Conservation (phyloP, 2,113 vertebrate species). For the Laterallus jamaicensis region DNA sequence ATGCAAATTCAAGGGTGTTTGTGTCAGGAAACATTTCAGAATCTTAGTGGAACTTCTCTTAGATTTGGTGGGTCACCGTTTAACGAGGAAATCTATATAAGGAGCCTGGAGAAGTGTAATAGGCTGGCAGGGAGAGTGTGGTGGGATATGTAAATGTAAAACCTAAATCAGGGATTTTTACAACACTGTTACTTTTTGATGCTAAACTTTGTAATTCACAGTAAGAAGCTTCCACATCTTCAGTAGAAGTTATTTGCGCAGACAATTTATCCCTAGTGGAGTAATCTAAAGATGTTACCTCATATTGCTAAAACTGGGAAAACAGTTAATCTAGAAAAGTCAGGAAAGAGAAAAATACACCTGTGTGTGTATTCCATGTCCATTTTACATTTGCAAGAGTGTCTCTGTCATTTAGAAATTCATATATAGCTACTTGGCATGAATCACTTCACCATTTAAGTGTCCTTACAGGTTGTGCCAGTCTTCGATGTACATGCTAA, state of each 20-base stretch:
- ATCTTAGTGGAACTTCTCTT: not conserved
- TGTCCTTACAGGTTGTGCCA: not conserved
- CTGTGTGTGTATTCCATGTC: not conserved
- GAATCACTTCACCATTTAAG: not conserved
- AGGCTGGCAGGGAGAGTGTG: not conserved
- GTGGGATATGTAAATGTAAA: not conserved
- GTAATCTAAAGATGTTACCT: not conserved
- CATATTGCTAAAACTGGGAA: not conserved
- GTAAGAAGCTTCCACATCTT: not conserved
- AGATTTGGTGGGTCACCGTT: not conserved
- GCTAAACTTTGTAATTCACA: not conserved
- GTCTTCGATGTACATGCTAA: not conserved
- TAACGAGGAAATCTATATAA: not conserved
- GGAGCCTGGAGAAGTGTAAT: not conserved
- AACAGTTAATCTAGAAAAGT: not conserved
- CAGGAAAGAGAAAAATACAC: not conserved
- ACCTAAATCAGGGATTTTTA: not conserved
- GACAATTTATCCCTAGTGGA: not conserved
- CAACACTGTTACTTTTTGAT: not conserved
- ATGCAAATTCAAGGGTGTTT: not conserved
- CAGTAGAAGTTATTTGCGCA: not conserved
- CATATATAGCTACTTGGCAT: not conserved
- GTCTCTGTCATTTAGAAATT: not conserved
- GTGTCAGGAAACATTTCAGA: not conserved
- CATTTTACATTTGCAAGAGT: not conserved